Percentiles rank a stretch among this genome's conserved stretches.
Conservation (phyloP, 2,113 vertebrate genomes). For the Seriola rivoliana region DNA sequence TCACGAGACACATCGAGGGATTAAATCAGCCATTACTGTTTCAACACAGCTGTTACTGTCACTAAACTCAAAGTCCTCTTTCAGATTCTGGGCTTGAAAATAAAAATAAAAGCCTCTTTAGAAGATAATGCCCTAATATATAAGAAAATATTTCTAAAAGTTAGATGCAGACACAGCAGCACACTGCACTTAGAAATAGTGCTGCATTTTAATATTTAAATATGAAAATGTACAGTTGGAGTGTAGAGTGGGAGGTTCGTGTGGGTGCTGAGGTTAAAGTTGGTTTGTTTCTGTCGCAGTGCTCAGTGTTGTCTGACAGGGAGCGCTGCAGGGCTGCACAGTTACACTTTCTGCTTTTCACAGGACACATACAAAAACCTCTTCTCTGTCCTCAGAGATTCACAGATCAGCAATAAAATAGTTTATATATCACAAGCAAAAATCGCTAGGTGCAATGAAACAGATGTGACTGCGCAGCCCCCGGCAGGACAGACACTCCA, state of each 20-base stretch:
- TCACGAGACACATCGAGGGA: not conserved
- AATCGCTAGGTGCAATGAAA: too few relatives aligned
- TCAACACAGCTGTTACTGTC: not conserved
- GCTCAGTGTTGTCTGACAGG: not conserved
- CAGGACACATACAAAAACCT: too few relatives aligned
- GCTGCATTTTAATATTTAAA: slow-evolving; percentile 41
- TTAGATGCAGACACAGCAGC: slow-evolving; percentile 1
- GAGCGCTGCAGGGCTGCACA: not conserved
- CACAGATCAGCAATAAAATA: not conserved
- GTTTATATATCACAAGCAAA: not conserved
- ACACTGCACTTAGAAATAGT: slow-evolving; percentile 12
- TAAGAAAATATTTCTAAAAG: not conserved
- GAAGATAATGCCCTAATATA: slow-evolving; percentile 22
- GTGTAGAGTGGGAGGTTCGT: accelerated
- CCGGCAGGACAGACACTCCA: not conserved
- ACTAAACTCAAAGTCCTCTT: not conserved
- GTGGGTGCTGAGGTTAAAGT: not conserved
- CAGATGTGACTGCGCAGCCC: too few relatives aligned
- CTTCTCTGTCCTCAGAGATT: not conserved
- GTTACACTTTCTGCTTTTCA: not conserved
- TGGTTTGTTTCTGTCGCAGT: not conserved
- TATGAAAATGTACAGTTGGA: not conserved
- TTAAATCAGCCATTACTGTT: too few relatives aligned
- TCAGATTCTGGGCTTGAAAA: not conserved
- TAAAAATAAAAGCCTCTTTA: not conserved